Evolutionary conservation across 2,888 invertebrate genomes (phyloP), one percentile per base, ranked within the genome.

Genomic region (Dryocosmus kuriphilus): DNA sequence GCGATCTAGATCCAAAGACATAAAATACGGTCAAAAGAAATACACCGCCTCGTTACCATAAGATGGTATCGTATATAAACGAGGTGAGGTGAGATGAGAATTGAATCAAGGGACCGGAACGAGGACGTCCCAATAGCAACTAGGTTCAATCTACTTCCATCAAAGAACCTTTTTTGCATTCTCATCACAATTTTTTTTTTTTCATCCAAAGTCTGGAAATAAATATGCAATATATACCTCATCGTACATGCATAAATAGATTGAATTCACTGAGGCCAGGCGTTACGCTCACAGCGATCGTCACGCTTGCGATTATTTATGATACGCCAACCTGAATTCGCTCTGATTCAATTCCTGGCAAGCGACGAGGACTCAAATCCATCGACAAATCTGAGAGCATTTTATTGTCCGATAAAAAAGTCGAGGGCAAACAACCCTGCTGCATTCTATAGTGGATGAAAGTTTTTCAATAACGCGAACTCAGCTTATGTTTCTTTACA

Each of bases 11-110:
- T 51, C n/a, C n/a, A n/a, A 67, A 67, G 67, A 67, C 41, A 41
- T 67, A 24, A 67, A 67, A 30, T 74, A 74, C 35, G 74, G 55
- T 30, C 32, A 2, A 74, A 74, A 74, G 74, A 67, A 67, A 67
- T 67, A 67, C 65, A 67, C 46, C 41, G 67, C 19, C 27, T 67
- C 27, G 27, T 67, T 67, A 67, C 67, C 67, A 67, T 67, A 41
- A 27, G 41, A 41, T 46, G 22, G 24, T 46, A 63, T 24, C 41
- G 41, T n/a, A 51, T n/a, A 51, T 41, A 24, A 11, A 67, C 46
- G 27, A 67, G 67, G 67, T 67, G 41, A 67, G 67, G 46, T 41
- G 67, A 51, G 46, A 71, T 71, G 46, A 71, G 51, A 71, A 71
- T 51, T 71, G 71, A 51, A 51, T 71, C 71, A 71, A 71, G 71